Percentiles rank a stretch among this genome's conserved stretches.
These are phyloP conservation scores for Nicator chloris DNA, from an alignment of 2,113 vertebrate genomes.

Conservation along the genomic window DNA sequence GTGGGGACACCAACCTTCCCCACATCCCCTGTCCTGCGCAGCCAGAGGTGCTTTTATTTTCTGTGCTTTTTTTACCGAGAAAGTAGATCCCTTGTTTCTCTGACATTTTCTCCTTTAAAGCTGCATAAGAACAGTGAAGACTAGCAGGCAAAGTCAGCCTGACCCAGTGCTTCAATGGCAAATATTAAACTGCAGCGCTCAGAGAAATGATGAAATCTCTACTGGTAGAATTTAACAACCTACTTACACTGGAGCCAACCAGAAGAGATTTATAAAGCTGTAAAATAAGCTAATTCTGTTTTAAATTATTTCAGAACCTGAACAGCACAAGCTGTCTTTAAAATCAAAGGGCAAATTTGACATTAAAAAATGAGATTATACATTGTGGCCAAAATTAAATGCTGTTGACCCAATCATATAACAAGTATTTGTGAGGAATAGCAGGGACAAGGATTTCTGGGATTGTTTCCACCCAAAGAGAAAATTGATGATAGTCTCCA, in stretches of 20 bases:
- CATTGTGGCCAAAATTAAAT: neutral
- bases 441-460: neutral
- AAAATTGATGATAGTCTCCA: neutral
- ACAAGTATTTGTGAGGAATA: neutral
- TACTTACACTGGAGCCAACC: neutral
- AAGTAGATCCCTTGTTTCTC: neutral
- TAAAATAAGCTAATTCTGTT: slow-evolving; percentile 26
- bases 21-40: neutral
- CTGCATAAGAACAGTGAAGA: neutral
- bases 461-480: neutral
- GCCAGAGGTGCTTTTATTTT: neutral
- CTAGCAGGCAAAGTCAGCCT: neutral
- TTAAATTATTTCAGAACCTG: slow-evolving; percentile 13
- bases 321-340: neutral
- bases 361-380: neutral
- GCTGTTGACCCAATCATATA: neutral
- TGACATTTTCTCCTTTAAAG: neutral
- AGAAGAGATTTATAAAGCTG: slow-evolving; percentile 24
- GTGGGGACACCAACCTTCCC: neutral
- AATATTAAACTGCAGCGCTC: neutral
- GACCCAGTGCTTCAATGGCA: neutral
- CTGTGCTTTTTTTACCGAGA: neutral
- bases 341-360: slow-evolving; percentile 21
- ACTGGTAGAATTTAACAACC: slow-evolving; percentile 28
- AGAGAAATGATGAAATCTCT: slow-evolving; percentile 23